Evolutionary conservation across 2,797 vertebrate species (phyloP).

Genomic region (Adrianichthys oophorus): DNA sequence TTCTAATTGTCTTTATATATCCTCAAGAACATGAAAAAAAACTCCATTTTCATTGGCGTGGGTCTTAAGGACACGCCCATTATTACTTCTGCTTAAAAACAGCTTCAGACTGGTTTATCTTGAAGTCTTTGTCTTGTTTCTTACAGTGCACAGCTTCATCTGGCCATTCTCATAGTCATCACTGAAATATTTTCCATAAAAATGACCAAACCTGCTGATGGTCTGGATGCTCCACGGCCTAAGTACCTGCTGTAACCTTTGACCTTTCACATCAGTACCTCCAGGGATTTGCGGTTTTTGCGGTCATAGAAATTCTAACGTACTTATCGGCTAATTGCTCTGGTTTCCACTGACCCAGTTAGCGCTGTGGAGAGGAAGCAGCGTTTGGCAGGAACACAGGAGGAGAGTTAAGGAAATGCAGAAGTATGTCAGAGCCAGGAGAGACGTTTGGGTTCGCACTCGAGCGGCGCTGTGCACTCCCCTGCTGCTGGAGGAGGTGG

Average conservation of each 20-base stretch:
- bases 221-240: not conserved
- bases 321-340: constrained; percentile 68
- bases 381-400: constrained; percentile 65
- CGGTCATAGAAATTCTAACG: constrained; percentile 37
- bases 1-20: too few species aligned
- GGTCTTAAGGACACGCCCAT: too few species aligned
- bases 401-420: constrained; percentile 65
- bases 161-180: not conserved
- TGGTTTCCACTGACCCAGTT: constrained; percentile 70
- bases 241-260: constrained; percentile 18
- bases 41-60: too few species aligned
- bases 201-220: constrained; percentile 11
- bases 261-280: constrained; percentile 34
- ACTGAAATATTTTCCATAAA: not conserved
- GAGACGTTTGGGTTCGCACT: constrained; percentile 7
- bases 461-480: constrained; percentile 34
- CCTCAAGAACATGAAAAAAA: too few species aligned
- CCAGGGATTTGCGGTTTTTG: constrained; percentile 14
- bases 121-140: too few species aligned
- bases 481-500: constrained; percentile 46
- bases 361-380: constrained; percentile 56
- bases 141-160: too few species aligned
- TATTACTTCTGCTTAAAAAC: too few species aligned
- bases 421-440: constrained; percentile 60
- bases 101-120: too few species aligned